Base-by-base conservation (phyloP, 1,140 invertebrate species). In the Macrosteles quadrilineatus region DNA sequence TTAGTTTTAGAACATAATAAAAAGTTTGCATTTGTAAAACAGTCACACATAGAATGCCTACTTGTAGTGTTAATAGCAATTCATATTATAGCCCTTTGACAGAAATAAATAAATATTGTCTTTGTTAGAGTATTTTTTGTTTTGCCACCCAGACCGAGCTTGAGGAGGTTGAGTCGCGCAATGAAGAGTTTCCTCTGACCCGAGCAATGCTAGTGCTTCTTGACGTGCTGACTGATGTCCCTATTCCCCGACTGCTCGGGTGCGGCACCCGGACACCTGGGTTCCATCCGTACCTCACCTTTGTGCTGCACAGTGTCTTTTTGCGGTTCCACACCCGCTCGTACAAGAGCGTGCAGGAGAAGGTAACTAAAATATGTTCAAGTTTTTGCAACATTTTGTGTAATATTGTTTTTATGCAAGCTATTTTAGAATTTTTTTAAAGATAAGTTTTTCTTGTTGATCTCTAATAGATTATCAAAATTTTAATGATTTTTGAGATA, bases 281-380 rank as follows among this genome's bases (percentile, higher is more conserved):
- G 1, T 91, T 97, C 72, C 90, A 94, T 81, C 94, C 95, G 0
- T 98, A 97, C 78, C 79, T 97, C 14, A 86, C 90, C 2, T 96
- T 95, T 78, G 87, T 95, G 25, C 83, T 91, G 11, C 87, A 92
- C 74, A 85, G 87, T 0, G 88, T 97, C 0, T 91, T 96, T 43
- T 79, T 96, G 1, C 88, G 90, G 72, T 93, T 91, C 75, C 86
- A 89, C 71, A 86, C 89, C 17, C 82, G 95, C 2, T 87, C 88
- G 0, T 96, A 96, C 76, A 91, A 91, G 77, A 86, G 89, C 76
- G 82, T 85, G 0, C 82, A 82, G 9, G 93, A 96, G 81, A 90
- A 89, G 82, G 83, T 90, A 68, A 19, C 3, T 36, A 40, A 55
- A 40, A 31, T 12, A n/a, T 6, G 36, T 40, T 40, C 36, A 40